These are phyloP conservation scores for Taenaris catops DNA, from an alignment of 2,888 invertebrate species.

Conservation along the genomic window DNA sequence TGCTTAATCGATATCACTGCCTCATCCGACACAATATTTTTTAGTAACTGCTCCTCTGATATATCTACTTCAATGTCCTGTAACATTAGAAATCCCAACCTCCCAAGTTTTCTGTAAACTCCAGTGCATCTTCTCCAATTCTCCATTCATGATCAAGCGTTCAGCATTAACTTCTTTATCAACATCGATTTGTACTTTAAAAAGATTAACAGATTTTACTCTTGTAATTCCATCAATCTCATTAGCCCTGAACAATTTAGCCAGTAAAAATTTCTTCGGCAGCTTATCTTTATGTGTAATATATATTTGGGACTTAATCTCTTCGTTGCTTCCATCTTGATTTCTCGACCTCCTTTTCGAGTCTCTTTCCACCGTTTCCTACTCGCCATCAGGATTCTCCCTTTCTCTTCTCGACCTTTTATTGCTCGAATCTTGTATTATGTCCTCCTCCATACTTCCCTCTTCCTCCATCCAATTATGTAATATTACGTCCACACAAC, in stretches of 20 bases:
- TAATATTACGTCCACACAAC: no score
- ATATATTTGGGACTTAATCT: background rate
- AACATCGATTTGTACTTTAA: constrained; percentile 14
- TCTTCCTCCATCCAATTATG: no score
- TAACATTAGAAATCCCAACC: constrained; percentile 16
- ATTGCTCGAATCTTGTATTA: background rate
- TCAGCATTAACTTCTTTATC: constrained; percentile 6
- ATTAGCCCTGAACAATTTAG: background rate
- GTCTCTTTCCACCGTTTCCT: background rate
- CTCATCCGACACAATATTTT: background rate
- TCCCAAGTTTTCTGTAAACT: constrained; percentile 13
- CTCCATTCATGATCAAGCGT: constrained; percentile 4
- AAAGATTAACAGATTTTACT: constrained; percentile 15
- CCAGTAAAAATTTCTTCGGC: background rate
- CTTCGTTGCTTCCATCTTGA: background rate
- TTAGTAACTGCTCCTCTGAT: constrained; percentile 11
- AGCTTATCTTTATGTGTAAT: background rate
- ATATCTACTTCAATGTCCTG: constrained; percentile 17
- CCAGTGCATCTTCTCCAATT: constrained; percentile 10
- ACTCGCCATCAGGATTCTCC: background rate
- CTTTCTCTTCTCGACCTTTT: background rate
- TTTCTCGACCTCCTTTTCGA: background rate
- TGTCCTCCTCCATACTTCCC: no score
- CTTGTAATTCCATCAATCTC: background rate
- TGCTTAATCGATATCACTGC: constrained; percentile 12